Conservation (phyloP, 2,888 invertebrate genomes). For the Napeogenes sylphis region DNA sequence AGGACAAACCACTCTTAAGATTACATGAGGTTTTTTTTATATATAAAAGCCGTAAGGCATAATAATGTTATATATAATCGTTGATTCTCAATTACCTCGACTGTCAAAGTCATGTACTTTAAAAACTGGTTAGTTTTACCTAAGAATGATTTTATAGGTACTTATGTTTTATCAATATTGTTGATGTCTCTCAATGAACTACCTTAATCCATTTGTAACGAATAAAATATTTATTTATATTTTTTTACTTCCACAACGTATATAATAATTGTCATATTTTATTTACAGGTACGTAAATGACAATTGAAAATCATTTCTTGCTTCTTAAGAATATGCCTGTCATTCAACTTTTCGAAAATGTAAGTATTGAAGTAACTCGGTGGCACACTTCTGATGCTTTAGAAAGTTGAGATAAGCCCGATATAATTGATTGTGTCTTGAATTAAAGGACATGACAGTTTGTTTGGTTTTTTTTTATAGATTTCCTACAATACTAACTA, state of each 20-base stretch:
- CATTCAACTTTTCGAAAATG: conserved; percentile 25
- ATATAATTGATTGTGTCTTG: conserved; percentile 11
- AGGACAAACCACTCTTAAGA: no score
- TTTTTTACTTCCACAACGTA: conserved; percentile 34
- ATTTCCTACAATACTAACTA: conserved; percentile 11
- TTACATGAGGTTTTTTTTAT: no score
- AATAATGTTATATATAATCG: neutral
- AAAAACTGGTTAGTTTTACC: conserved; percentile 13
- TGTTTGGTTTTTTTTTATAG: conserved; percentile 6
- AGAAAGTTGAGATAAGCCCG: conserved; percentile 26
- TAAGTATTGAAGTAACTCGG: conserved; percentile 32
- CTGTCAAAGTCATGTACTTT: neutral
- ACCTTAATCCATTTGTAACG: conserved; percentile 22
- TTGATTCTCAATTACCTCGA: conserved; percentile 12
- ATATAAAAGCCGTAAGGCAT: no score
- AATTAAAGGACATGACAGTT: conserved; percentile 15
- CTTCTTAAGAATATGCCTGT: conserved; percentile 22
- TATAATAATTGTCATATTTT: conserved; percentile 41
- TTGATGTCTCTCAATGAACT: conserved; percentile 16
- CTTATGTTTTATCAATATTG: conserved; percentile 16
- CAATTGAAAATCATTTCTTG: conserved; percentile 24
- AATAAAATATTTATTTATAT: conserved; percentile 37
- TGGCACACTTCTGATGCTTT: conserved; percentile 27
- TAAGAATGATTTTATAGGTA: conserved; percentile 13
- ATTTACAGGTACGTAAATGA: conserved; percentile 40